Evolutionary conservation across 2,113 vertebrate species (phyloP), one percentile per base, ranked within the genome.

Genomic region (Carlito syrichta): DNA sequence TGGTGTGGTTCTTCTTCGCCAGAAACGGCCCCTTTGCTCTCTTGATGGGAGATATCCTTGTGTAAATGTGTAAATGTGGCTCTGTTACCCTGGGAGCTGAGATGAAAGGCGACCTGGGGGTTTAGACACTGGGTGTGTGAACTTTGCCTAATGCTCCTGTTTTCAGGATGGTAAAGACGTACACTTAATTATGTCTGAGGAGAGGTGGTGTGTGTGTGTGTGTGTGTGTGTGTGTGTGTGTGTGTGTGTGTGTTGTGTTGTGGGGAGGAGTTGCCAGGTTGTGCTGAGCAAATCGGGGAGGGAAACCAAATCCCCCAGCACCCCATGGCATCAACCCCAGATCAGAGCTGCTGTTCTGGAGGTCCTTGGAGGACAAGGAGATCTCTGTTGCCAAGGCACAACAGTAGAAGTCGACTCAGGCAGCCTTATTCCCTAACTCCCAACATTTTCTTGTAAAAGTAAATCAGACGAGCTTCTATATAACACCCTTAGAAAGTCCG

Each of bases 401-500:
- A 5, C 4, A 27, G n/a, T 27, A 45, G 43, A 81, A 89, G 48
- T 19, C 0, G 40, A 40, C 35, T 73, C 11, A 20, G 76, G 13
- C n/a, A 43, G 17, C 50, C n/a, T 12, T 50, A 10, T 27, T 82
- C 66, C 83, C 58, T 50, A 48, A 45, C 50, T 63, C 45, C 63
- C 68, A 20, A 3, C 0, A 6, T 58, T 93, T 91, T 83, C 43
- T 84, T 54, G 69, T 91, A 56, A 94, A 96, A 81, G 10, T 90
- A 87, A 94, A 84, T 92, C 74, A 77, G 23, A 76, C 52, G 22
- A 32, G 12, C 50, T 74, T 85, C 71, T 30, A 0, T 52, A 54
- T 68, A 91, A 62, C 23, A 76, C 79, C 79, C 43, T 60, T 83
- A 35, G 16, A 96, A n/a, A n/a, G n/a, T n/a, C n/a, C 88, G 58